Evolutionary conservation across 2,113 vertebrate genomes (phyloP).

Genomic region (Pithys albifrons): DNA sequence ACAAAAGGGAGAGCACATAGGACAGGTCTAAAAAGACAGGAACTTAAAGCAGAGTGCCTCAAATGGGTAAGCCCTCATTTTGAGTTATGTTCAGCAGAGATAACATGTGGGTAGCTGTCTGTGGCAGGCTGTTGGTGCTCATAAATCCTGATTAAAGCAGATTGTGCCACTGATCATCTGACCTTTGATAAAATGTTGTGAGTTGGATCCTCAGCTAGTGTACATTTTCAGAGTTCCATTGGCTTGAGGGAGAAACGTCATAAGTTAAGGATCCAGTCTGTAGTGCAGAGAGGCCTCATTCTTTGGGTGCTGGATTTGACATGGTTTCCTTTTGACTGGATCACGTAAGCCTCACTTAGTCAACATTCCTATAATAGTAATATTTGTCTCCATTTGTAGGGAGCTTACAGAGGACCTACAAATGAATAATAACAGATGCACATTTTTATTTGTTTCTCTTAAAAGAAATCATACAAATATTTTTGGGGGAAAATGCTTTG

Average conservation of each 20-base stretch:
- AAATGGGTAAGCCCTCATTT: neutral
- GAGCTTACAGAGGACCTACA: neutral
- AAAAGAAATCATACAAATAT: neutral
- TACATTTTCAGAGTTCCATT: neutral
- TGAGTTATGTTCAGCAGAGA: neutral
- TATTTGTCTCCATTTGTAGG: neutral
- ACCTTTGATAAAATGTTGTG: neutral
- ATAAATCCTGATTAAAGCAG: neutral
- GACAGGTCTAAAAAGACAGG: neutral
- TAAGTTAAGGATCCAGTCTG: neutral
- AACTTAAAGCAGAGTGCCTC: neutral
- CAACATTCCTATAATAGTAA: neutral
- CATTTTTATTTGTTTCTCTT: neutral
- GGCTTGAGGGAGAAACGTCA: neutral
- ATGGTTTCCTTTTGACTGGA: neutral
- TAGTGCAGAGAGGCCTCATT: neutral
- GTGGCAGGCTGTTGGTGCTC: neutral
- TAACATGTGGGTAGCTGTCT: accelerated
- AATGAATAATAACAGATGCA: neutral
- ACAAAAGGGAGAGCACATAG: neutral
- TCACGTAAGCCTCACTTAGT: neutral
- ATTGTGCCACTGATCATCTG: neutral
- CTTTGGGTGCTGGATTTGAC: neutral
- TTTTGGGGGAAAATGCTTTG: neutral
- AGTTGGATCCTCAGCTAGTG: neutral